A percentile compares a stretch with the other conserved stretches of the same genome.
phyloP scores from a whole-genome alignment of 30 jellyfish, hydroid and myxozoan genomes.

The Cassiopea andromeda region DNA sequence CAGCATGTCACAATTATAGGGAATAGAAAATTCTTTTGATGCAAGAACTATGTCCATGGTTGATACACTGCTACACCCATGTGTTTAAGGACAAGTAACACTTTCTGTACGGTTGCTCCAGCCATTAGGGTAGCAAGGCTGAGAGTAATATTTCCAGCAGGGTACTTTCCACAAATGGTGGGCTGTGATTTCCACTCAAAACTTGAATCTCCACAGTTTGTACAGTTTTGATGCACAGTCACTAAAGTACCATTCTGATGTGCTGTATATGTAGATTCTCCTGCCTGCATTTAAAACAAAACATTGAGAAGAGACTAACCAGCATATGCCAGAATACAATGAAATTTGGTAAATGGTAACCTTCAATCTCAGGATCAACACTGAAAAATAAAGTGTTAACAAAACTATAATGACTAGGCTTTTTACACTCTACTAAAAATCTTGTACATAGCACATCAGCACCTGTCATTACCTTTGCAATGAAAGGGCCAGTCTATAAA shows the following conservation, averaged over 20 bases:
- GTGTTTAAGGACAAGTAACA: background rate
- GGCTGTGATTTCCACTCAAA: slow-evolving; percentile 62
- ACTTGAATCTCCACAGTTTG: slow-evolving; percentile 26
- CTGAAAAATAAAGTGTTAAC: slow-evolving; percentile 3
- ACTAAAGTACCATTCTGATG: slow-evolving; percentile 50
- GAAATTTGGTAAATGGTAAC: slow-evolving; percentile 37
- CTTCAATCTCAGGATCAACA: slow-evolving; percentile 20
- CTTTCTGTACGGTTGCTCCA: slow-evolving; percentile 18
- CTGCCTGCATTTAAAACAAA: slow-evolving; percentile 40
- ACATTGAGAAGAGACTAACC: slow-evolving; percentile 32
- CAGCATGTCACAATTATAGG: background rate
- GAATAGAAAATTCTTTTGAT: background rate
- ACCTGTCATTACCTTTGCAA: background rate
- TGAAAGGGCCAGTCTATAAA: background rate
- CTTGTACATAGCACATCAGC: background rate
- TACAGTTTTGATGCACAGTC: slow-evolving; percentile 58
- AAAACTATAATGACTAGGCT: background rate
- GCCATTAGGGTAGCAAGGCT: slow-evolving; percentile 42
- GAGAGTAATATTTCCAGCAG: slow-evolving; percentile 62
- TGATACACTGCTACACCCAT: background rate
- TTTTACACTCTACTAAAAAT: background rate
- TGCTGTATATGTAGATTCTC: slow-evolving; percentile 14
- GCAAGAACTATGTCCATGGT: background rate
- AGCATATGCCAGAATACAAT: slow-evolving; percentile 40
- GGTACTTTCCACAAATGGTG: slow-evolving; percentile 20